Conservation (phyloP, 30 jellyfish, hydroid and myxozoan genomes). For the Pelagia noctiluca region DNA sequence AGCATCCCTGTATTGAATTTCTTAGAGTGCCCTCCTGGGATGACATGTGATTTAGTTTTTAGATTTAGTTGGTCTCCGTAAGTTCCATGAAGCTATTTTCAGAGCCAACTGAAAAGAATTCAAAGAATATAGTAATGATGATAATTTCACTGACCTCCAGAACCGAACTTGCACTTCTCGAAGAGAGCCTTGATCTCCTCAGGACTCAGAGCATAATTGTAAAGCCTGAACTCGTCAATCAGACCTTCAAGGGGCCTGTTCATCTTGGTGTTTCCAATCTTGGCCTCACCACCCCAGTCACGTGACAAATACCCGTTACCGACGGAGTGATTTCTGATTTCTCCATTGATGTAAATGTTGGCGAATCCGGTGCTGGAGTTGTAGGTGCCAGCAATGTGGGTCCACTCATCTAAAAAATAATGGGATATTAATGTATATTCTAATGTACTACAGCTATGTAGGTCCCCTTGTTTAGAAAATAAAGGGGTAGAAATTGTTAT, state of each 20-base stretch:
- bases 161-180: constrained; percentile 88
- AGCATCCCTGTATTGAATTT: too few species aligned
- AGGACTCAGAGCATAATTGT: constrained; percentile 90
- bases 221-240: constrained; percentile 93
- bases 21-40: too few species aligned
- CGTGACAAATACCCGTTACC: constrained; percentile 96
- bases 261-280: constrained; percentile 81
- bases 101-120: too few species aligned
- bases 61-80: too few species aligned
- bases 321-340: constrained; percentile 82
- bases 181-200: constrained; percentile 94
- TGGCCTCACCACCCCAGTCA: constrained; percentile 96
- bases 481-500: too few species aligned
- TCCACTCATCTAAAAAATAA: constrained; percentile 73
- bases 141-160: too few species aligned
- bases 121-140: too few species aligned
- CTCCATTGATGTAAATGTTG: constrained; percentile 94
- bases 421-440: too few species aligned
- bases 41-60: too few species aligned
- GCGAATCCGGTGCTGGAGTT: constrained; percentile 84
- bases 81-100: too few species aligned
- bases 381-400: constrained; percentile 98
- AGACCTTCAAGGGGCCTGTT: constrained; percentile 87
- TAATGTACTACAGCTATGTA: too few species aligned
- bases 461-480: too few species aligned